A percentile compares a stretch with the other conserved stretches of the same genome.
Conservation (phyloP, 1,140 invertebrate genomes). For the Formica selysi region DNA sequence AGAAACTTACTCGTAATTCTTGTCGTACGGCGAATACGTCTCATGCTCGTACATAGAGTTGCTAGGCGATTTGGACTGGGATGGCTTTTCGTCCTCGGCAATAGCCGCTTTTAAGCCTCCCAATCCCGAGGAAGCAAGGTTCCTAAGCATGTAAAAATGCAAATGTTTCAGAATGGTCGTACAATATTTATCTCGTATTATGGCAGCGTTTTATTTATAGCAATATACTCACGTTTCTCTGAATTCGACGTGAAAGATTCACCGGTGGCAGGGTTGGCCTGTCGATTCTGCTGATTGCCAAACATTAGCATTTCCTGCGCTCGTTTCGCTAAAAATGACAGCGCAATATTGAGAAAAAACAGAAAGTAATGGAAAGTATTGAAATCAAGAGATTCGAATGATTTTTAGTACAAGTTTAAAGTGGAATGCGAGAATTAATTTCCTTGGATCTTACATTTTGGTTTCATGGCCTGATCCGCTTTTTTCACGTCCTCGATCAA, state of each 20-base stretch:
- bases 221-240: slow-evolving; percentile 80
- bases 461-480: slow-evolving; percentile 73
- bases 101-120: slow-evolving; percentile 75
- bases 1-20: slow-evolving; percentile 79
- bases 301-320: slow-evolving; percentile 85
- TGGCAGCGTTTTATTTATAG: neutral
- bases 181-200: neutral
- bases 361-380: neutral
- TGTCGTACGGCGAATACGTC: slow-evolving; percentile 69
- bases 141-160: slow-evolving; percentile 58
- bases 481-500: slow-evolving; percentile 75
- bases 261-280: slow-evolving; percentile 65
- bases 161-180: slow-evolving; percentile 25
- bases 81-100: slow-evolving; percentile 66
- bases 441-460: slow-evolving; percentile 76
- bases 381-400: neutral
- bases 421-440: neutral
- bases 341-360: neutral
- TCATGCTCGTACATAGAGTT: slow-evolving; percentile 73
- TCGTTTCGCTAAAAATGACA: slow-evolving; percentile 80
- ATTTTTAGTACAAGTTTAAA: neutral
- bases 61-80: slow-evolving; percentile 57
- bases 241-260: slow-evolving; percentile 68
- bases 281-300: slow-evolving; percentile 85
- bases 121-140: slow-evolving; percentile 74